Base-by-base conservation (phyloP, 64 coral and sea anemone genomes). In the Pachyseris speciosa region DNA sequence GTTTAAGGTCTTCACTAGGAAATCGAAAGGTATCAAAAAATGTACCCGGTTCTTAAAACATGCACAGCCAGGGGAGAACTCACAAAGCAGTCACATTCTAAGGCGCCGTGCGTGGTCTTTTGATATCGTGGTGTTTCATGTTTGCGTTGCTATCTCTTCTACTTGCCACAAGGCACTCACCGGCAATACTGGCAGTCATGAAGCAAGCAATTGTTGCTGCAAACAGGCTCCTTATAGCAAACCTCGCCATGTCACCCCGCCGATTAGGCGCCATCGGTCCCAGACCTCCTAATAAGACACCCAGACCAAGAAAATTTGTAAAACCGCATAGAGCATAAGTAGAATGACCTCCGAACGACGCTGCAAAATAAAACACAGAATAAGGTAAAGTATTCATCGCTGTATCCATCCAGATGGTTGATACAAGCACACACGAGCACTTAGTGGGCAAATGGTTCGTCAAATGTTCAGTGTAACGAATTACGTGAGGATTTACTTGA, bases 271-370 rank as follows among this genome's bases (percentile, higher is more conserved):
- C 92, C 95, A 98, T 87, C 2, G 95, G 95, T 29, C 91, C 92
- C 72, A 98, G 73, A 13, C 92, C 87, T 12, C 95, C 95, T 29
- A 98, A 72, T 29, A 94, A 42, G 5, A 98, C 84, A 37, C 87
- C 95, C 25, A 98, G 58, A 0, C 91, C 92, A 64, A 94, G 74
- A 66, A 98, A 98, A 74, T 98, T 98, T 0, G 91, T 92, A 50
- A 98, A 98, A 16, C 95, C 95, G 59, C 95, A 98, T 2, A 98
- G 49, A 9, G 95, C 92, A 59, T 98, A 98, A 7, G 95, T 98
- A 5, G 95, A 19, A 98, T 98, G 31, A 98, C 87, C 42, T 94
- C 95, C 0, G 95, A 98, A 22, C 90, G 95, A 45, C 52, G 51
- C 95, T 98, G 66, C 7, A 72, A 76, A 3, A 37, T 42, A 34